Evolutionary conservation across 2,797 vertebrate species (phyloP), one percentile per base, ranked within the genome.

Genomic region (Forpus xanthops): DNA sequence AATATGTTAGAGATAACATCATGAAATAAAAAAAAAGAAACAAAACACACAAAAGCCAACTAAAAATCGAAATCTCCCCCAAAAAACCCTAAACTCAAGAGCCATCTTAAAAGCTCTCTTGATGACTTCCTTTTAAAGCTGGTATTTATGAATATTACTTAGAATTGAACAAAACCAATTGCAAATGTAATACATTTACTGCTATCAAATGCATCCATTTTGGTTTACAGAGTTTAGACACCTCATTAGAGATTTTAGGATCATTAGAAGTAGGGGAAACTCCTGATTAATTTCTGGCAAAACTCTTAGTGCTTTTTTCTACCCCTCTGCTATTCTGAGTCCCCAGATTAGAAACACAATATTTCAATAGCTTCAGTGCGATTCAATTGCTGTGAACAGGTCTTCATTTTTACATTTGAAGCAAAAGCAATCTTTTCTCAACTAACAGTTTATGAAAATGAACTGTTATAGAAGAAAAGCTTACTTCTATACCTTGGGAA

Each of bases 351-450:
- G 82, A 88, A 82, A 73, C 53, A 56, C 20, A 30, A 92, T 90
- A 76, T 92, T 93, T 33, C 3, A 11, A 83, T 45, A 62, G n/a
- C 17, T 87, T 89, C 70, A 53, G 17, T 62, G 49, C 24, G 50
- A 84, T 89, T 94, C 73, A 75, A 21, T 56, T 73, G n/a, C 33
- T 60, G 41, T 76, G 76, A 93, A 89, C 66, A 78, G 85, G 76
- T 68, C 85, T 94, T 79, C 66, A 61, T 93, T 93, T 92, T 93
- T 45, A 91, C 33, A 86, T 88, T 58, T 88, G 73, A 92, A 95
- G 87, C 13, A 81, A 91, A 89, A 91, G 89, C 62, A 89, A 79
- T 93, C 64, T 86, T 87, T 76, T 58, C 79, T 86, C 62, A 88
- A 53, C 47, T 62, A 87, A 85, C 41, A 42, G 19, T 81, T 85